These are phyloP conservation scores for Orthonevra nobilis DNA, from an alignment of 2,888 invertebrate species.

Conservation along the genomic window DNA sequence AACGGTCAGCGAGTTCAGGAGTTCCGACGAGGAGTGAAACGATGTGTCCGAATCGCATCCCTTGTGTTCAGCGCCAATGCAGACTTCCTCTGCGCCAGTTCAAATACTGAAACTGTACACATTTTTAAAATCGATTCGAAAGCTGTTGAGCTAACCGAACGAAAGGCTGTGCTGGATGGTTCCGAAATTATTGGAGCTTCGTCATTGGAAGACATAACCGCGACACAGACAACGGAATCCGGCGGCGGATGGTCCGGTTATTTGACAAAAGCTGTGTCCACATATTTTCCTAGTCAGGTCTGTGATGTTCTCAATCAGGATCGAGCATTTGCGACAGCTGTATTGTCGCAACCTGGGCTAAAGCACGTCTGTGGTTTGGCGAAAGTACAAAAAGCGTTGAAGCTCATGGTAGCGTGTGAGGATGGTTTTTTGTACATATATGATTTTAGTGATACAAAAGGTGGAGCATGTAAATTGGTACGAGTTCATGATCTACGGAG, in stretches of 20 bases:
- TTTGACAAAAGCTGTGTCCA: conserved; percentile 78
- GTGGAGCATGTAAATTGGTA: conserved; percentile 78
- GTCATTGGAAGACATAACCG: conserved; percentile 57
- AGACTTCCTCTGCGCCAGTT: conserved; percentile 79
- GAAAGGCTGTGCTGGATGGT: conserved; percentile 71
- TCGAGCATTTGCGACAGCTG: conserved; percentile 79
- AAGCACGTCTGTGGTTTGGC: conserved; percentile 78
- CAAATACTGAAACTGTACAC: conserved; percentile 80
- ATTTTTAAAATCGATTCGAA: conserved; percentile 78
- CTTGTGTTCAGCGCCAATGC: conserved; percentile 77
- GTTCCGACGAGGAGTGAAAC: conserved; percentile 79
- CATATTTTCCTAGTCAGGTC: conserved; percentile 79
- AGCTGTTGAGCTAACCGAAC: conserved; percentile 77
- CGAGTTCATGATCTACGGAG: conserved; percentile 79
- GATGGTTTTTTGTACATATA: conserved; percentile 80
- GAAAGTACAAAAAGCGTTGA: conserved; percentile 77
- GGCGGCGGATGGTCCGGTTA: conserved; percentile 77
- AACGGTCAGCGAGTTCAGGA: conserved; percentile 79
- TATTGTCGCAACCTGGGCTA: conserved; percentile 77
- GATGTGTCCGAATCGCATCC: conserved; percentile 79
- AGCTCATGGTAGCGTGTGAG: conserved; percentile 78
- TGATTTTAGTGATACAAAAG: conserved; percentile 77
- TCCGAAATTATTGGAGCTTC: conserved; percentile 42
- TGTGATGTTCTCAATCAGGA: conserved; percentile 79
- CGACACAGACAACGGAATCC: conserved; percentile 26